Conservation (phyloP, 2,113 vertebrate species). For the Cebidichthys violaceus region DNA sequence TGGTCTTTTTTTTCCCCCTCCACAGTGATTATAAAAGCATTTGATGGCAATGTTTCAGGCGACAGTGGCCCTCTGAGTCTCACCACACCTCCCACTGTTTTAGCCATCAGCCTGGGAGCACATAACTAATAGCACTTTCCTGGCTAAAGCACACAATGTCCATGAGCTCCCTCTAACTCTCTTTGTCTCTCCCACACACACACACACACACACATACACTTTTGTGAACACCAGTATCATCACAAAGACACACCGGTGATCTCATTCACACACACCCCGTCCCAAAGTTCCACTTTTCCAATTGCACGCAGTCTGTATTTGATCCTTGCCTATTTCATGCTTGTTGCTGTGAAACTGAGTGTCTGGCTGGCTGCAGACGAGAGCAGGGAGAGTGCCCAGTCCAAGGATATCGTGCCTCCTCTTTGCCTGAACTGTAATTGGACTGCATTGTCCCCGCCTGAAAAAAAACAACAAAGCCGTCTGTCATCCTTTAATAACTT, state of each 20-base stretch:
- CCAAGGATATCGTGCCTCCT: constrained; percentile 48
- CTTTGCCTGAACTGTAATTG: constrained; percentile 60
- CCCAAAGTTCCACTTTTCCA: constrained; percentile 54
- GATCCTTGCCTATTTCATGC: constrained; percentile 73
- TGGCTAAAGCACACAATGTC: constrained; percentile 54
- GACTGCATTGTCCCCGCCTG: constrained; percentile 56
- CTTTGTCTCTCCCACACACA: constrained; percentile 22
- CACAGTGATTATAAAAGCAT: constrained; percentile 45
- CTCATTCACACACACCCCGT: constrained; percentile 61
- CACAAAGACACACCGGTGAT: constrained; percentile 53
- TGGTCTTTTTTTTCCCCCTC: constrained; percentile 31
- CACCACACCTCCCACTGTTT: constrained; percentile 73
- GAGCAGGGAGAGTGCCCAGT: constrained; percentile 40
- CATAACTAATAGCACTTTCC: constrained; percentile 66
- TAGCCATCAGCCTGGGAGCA: constrained; percentile 68
- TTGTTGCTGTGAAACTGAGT: constrained; percentile 73
- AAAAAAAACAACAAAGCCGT: constrained; percentile 40
- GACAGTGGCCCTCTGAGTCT: constrained; percentile 64
- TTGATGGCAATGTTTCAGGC: constrained; percentile 60
- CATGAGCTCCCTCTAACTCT: constrained; percentile 29
- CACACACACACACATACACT: not conserved
- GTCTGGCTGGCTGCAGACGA: constrained; percentile 59
- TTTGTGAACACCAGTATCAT: constrained; percentile 36
- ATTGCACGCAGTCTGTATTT: constrained; percentile 57
- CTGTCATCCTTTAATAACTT: constrained; percentile 50